A percentile compares a stretch with the other conserved stretches of the same genome.
Evolutionary conservation across 2,113 vertebrate genomes (phyloP).

Genomic region (Corvus hawaiiensis): DNA sequence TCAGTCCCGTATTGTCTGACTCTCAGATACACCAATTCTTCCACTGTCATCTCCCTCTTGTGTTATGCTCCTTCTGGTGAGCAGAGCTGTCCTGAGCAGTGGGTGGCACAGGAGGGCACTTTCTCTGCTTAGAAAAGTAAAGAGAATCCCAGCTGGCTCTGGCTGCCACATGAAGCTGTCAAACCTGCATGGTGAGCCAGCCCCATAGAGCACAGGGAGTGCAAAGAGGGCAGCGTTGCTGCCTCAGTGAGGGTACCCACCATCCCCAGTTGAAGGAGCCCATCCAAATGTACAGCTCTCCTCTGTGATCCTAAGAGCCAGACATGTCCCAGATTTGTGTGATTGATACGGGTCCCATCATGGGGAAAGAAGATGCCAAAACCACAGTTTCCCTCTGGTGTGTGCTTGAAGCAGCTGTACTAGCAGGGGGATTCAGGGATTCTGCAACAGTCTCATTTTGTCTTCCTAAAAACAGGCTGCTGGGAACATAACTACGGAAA

Average conservation of each 20-base stretch:
- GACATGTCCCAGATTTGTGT: rapidly evolving
- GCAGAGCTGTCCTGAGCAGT: neutral
- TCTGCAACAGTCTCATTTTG: conserved; percentile 1
- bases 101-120: neutral
- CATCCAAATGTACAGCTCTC: neutral
- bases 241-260: neutral
- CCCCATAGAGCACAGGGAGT: no score
- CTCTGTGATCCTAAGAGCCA: neutral
- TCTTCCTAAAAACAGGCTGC: neutral
- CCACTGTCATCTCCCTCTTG: neutral
- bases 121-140: neutral
- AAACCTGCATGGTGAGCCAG: neutral
- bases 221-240: rapidly evolving
- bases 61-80: neutral
- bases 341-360: neutral
- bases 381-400: neutral
- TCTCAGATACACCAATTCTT: neutral
- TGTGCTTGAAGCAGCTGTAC: neutral
- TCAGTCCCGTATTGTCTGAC: neutral
- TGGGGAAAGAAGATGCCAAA: neutral
- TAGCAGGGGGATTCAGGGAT: conserved; percentile 26
- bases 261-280: neutral
- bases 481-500: neutral
- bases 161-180: neutral
- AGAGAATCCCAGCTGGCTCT: neutral